Base-by-base conservation (phyloP, 1,140 invertebrate genomes). In the Tetraneura akinire region DNA sequence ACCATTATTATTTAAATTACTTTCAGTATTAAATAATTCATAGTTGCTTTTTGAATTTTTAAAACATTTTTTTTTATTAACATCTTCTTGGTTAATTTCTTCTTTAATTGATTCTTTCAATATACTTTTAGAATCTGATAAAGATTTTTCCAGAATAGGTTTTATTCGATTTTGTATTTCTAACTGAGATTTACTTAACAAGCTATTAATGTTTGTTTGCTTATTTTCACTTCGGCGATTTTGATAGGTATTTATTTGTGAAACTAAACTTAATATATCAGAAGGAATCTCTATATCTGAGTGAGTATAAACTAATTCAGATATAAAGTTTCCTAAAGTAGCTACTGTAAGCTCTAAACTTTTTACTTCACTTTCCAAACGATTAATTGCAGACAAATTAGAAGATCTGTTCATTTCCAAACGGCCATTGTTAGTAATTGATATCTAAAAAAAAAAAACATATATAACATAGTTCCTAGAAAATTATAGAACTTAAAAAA, bases 211-310 rank as follows among this genome's bases (percentile, higher is more conserved):
- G 14, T 78, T 78, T 42, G n/a, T 23, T 26, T 45, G 32, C 6
- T 60, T 78, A 42, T 37, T 57, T 0, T 45, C 21, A 60, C n/a
- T 78, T 62, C 66, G 66, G 10, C 83, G 83, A 23, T 85, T 80
- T 80, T 14, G 78, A 45, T 26, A 83, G 3, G 86, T 81, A 80
- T 87, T 87, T 14, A 90, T 81, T 80, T 91, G 89, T 6, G 89
- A 86, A 1, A 91, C 84, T 80, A 92, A 90, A n/a, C 91, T 85
- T 18, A 90, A 85, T 9, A 91, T 88, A 71, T 92, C 91, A 8
- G 88, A 88, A 1, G 91, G 90, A 60, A 91, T 87, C 80, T 91
- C 90, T 16, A 91, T 85, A 42, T 91, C 89, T 1, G 87, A 85
- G 23, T 87, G 84, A 6, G 85, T 86, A 47, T 91, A 90, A 1